Conservation (phyloP, 2,888 invertebrate genomes). For the Drosophila anomalata region DNA sequence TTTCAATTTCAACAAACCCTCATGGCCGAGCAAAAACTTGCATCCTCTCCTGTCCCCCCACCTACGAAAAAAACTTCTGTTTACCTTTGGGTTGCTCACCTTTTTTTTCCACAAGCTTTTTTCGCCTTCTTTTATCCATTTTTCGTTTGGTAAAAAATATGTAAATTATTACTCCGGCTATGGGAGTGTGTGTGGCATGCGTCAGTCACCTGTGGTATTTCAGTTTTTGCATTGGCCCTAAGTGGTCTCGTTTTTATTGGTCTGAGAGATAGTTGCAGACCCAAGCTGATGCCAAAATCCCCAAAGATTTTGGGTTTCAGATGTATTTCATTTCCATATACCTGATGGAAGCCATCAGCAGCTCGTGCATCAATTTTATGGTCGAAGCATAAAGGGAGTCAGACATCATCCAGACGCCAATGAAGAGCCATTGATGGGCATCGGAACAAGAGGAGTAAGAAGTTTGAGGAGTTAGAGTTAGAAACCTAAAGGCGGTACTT, state of each 20-base stretch:
- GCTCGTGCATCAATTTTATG: conserved; percentile 10
- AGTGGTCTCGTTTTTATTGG: conserved; percentile 68
- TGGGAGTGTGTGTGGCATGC: conserved; percentile 61
- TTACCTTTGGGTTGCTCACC: conserved; percentile 59
- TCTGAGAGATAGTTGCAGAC: conserved; percentile 53
- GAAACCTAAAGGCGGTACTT: no score
- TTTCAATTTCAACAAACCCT: conserved; percentile 71
- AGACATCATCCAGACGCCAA: conserved; percentile 2
- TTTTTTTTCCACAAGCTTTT: conserved; percentile 44
- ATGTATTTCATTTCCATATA: conserved; percentile 25
- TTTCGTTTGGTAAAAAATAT: conserved; percentile 68
- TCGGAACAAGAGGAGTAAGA: background rate
- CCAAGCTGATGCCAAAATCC: conserved; percentile 40
- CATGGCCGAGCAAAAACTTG: conserved; percentile 34
- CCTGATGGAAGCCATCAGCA: no score
- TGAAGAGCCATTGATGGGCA: background rate
- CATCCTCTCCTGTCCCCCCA: conserved; percentile 35
- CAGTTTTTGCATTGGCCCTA: conserved; percentile 44
- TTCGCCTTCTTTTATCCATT: conserved; percentile 42
- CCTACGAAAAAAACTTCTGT: conserved; percentile 56
- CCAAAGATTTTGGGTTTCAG: conserved; percentile 43
- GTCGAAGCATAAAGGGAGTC: background rate
- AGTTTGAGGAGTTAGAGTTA: no score
- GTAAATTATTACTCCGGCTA: conserved; percentile 64
- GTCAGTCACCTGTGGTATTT: conserved; percentile 78